These are phyloP conservation scores for Scelioninae gen. 2 DNA, from an alignment of 2,888 invertebrate genomes.

Conservation along the genomic window DNA sequence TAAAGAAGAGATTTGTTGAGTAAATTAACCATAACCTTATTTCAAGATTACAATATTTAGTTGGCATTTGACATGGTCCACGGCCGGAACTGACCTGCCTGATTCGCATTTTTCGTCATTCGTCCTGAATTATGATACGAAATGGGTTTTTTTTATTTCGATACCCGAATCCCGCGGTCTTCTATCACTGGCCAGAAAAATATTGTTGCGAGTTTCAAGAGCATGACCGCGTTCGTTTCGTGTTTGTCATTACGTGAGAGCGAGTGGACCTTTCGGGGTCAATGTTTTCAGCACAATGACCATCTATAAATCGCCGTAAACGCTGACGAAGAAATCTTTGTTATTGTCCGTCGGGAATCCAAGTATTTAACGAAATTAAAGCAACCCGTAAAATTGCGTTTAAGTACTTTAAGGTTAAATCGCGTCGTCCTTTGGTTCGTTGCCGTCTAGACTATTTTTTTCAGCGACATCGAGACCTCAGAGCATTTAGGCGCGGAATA, in stretches of 20 bases:
- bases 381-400: constrained; percentile 49
- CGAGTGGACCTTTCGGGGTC: constrained; percentile 46
- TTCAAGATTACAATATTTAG: neutral
- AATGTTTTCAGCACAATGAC: constrained; percentile 55
- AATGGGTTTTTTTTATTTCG: constrained; percentile 34
- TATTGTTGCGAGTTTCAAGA: constrained; percentile 27
- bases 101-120: constrained; percentile 36
- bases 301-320: constrained; percentile 44
- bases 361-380: constrained; percentile 52
- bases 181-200: constrained; percentile 34
- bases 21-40: neutral
- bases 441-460: constrained; percentile 39
- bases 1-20: neutral
- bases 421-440: constrained; percentile 33
- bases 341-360: constrained; percentile 42
- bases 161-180: constrained; percentile 22
- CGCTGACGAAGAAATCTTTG: constrained; percentile 53
- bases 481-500: no score
- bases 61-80: constrained; percentile 7
- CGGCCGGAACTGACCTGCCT: constrained; percentile 45
- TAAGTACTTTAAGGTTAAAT: constrained; percentile 41
- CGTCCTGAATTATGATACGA: constrained; percentile 39
- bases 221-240: constrained; percentile 50
- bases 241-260: constrained; percentile 50
- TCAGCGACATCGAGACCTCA: no score